Conservation (phyloP, 1,140 invertebrate species). For the Branchinecta lindahli region DNA sequence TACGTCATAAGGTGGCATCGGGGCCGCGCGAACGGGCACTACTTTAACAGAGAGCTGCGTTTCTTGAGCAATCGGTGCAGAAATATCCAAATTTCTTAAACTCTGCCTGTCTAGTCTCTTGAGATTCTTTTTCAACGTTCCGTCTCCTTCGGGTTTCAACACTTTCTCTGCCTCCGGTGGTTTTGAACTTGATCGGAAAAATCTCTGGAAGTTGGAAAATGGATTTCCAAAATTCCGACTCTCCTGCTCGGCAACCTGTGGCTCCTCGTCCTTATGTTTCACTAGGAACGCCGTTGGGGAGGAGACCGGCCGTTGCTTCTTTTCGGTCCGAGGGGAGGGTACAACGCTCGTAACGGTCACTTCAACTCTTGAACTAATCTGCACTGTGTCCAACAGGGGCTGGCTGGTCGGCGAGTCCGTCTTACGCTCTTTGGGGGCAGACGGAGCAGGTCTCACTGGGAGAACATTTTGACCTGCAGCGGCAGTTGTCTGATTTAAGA, state of each 20-base stretch:
- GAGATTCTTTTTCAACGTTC: conserved; percentile 40
- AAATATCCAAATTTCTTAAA: conserved; percentile 58
- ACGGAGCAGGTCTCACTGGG: conserved; percentile 36
- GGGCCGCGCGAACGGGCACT: conserved; percentile 35
- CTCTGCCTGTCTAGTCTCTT: conserved; percentile 47
- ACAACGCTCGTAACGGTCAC: conserved; percentile 21
- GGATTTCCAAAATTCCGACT: conserved; percentile 14
- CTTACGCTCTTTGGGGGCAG: neutral
- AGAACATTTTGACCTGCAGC: conserved; percentile 49
- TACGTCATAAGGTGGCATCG: conserved; percentile 21
- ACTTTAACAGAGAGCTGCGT: conserved; percentile 41
- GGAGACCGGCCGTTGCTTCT: conserved; percentile 30
- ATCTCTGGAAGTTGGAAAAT: conserved; percentile 19
- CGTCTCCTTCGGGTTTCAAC: conserved; percentile 39
- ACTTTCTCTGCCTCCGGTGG: conserved; percentile 19
- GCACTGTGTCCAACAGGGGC: neutral
- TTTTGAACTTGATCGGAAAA: neutral
- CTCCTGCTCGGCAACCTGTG: conserved; percentile 1
- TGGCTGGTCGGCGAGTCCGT: neutral
- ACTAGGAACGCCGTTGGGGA: neutral
- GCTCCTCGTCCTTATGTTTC: neutral
- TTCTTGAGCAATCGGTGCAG: conserved; percentile 54
- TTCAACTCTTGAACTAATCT: conserved; percentile 15
- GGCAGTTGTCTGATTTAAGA: conserved; percentile 57
- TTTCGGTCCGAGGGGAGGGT: conserved; percentile 35